Conservation (phyloP, 1,140 invertebrate genomes). For the Drosophila eugracilis region DNA sequence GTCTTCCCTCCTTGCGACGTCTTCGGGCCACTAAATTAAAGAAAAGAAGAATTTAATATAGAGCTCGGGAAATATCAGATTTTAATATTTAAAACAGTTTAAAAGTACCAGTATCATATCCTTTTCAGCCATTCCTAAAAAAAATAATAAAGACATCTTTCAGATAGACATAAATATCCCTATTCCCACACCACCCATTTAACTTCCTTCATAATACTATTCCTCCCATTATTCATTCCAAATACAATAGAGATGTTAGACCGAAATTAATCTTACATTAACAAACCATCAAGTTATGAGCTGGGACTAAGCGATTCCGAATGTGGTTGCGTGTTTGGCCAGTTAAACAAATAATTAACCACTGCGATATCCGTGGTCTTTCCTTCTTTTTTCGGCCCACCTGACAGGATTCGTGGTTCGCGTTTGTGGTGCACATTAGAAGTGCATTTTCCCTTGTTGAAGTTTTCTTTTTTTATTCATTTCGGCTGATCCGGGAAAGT, state of each 20-base stretch:
- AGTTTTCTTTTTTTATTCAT: conserved; percentile 4
- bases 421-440: conserved; percentile 71
- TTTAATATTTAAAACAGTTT: too few species aligned
- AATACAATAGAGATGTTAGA: conserved; percentile 69
- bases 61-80: too few species aligned
- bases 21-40: conserved; percentile 93
- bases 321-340: conserved; percentile 58
- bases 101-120: too few species aligned
- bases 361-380: conserved; percentile 7
- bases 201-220: neutral
- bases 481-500: conserved; percentile 78
- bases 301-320: conserved; percentile 20
- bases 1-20: conserved; percentile 93
- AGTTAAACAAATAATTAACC: conserved; percentile 83
- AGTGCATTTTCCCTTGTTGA: conserved; percentile 46
- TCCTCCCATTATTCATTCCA: conserved; percentile 1
- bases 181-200: neutral
- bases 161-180: neutral
- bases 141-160: conserved; percentile 15
- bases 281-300: conserved; percentile 54
- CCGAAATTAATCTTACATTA: conserved; percentile 82
- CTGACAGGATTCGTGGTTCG: conserved; percentile 36
- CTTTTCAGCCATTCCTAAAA: conserved; percentile 8
- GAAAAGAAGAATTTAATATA: too few species aligned
- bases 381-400: neutral